Evolutionary conservation across 2,113 vertebrate genomes (phyloP), one percentile per base, ranked within the genome.

Genomic region (Lophotis ruficrista): DNA sequence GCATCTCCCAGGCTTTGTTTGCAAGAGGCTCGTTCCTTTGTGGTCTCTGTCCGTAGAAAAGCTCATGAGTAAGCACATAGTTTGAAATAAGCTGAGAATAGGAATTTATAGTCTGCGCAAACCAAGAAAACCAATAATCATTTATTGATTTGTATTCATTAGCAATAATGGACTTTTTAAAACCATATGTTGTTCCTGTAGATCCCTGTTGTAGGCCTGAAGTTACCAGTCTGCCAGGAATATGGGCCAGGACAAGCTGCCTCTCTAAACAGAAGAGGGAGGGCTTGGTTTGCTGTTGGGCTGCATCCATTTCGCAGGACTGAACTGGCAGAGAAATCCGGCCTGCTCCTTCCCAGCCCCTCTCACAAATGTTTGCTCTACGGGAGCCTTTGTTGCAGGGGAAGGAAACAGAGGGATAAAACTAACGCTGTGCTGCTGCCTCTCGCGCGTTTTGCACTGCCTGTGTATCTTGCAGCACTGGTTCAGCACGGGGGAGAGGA

Each of bases 401-500:
- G 16, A 71, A 38, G 84, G 61, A 71, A 43, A 7, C 9, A 0
- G 1, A 10, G 57, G 66, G 45, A 33, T 87, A 30, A 54, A 18
- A n/a, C 28, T 3, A 25, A 43, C 0, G 2, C 35, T 3, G 12
- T 27, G 45, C 65, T 4, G 4, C 41, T 77, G 28, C 43, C 37
- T 78, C 38, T 30, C 25, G 16, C 12, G 41, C 9, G 2, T 24
- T 48, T 41, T 35, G 21, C 70, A 60, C 86, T 16, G 7, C 51
- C n/a, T 2, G 6, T 4, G 1, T 31, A 66, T 53, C 61, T 11
- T 33, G 37, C 16, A 16, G 17, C 53, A 48, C 19, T 17, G 41
- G 33, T 10, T 56, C 51, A 7, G 47, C 28, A 20, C 2, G 1
- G 38, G 25, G 56, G 24, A 31, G 37, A 27, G 57, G 62, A 87